Conservation (phyloP, 2,113 vertebrate genomes). For the Tachycineta bicolor region DNA sequence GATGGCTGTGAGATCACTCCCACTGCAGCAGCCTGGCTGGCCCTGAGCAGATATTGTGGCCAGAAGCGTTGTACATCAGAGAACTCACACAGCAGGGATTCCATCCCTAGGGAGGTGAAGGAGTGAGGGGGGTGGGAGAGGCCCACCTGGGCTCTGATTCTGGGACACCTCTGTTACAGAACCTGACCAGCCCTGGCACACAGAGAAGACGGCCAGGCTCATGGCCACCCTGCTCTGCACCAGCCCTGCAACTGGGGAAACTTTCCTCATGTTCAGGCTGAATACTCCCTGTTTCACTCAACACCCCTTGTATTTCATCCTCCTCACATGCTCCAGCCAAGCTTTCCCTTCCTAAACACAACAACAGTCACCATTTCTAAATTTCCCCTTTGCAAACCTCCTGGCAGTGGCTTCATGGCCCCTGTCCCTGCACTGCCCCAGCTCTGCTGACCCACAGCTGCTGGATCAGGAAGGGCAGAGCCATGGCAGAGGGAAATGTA, state of each 20-base stretch:
- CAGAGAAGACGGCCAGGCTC: accelerated
- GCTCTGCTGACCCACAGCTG: not conserved
- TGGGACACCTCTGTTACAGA: not conserved
- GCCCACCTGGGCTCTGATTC: not conserved
- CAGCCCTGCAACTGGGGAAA: not conserved
- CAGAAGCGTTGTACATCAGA: not conserved
- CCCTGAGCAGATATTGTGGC: not conserved
- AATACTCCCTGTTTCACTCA: not conserved
- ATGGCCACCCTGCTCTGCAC: not conserved
- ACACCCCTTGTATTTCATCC: not conserved
- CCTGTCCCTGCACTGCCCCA: not conserved
- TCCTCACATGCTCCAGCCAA: not conserved
- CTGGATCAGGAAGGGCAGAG: not conserved
- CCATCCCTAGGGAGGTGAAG: not conserved
- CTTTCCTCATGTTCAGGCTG: not conserved
- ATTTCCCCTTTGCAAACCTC: not conserved
- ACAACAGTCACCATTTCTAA: not conserved
- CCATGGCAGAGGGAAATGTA: not conserved
- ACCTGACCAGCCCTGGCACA: not conserved
- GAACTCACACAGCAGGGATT: not conserved
- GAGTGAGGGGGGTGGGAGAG: not conserved
- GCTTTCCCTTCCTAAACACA: not conserved
- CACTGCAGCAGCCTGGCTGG: not conserved
- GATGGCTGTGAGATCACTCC: not conserved
- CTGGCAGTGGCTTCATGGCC: not conserved